Evolutionary conservation across 64 coral and sea anemone genomes (phyloP), one percentile per base, ranked within the genome.

Genomic region (Montipora foliosa): DNA sequence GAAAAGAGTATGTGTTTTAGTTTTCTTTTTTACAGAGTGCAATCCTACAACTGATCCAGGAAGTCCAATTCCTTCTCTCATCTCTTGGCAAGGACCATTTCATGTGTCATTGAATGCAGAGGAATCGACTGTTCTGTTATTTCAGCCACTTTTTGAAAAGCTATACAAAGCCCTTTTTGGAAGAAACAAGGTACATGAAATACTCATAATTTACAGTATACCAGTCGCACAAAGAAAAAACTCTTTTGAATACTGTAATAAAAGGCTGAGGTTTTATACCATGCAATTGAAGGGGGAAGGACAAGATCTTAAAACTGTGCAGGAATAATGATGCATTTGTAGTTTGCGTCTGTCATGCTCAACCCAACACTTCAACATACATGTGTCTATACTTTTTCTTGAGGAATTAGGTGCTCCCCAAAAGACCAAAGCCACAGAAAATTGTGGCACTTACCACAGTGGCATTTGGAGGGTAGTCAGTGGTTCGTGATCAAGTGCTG

Each of bases 71-170:
- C 84, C 92, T 5, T 78, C 84, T 53, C 21, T 88, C 37, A 89
- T 82, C 20, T 78, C 92, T 61, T 83, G 92, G 64, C 86, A 88
- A 81, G 77, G 77, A 8, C 92, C 92, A 53, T 94, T 94, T 44
- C 92, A 94, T 94, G 74, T 88, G 14, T 78, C 74, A 20, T 22
- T 93, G 2, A 93, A 93, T 74, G 52, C 24, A 14, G 71, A 94
- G 29, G 86, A 94, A 82, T 87, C 92, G 17, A 89, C 86, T 47
- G 85, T 89, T 4, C 3, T 81, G 19, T 44, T 89, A 10, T 93
- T 78, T 47, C 47, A 72, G 55, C 91, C 91, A 68, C 19, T 93
- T 5, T 93, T 93, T 79, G 86, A 70, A 13, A 71, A 60, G 29
- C 17, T 94, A 17, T 94, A 94, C 22, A 72, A 87, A 73, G 29